phyloP scores from a whole-genome alignment of 2,888 invertebrate species.

The Pinctada fucata region DNA sequence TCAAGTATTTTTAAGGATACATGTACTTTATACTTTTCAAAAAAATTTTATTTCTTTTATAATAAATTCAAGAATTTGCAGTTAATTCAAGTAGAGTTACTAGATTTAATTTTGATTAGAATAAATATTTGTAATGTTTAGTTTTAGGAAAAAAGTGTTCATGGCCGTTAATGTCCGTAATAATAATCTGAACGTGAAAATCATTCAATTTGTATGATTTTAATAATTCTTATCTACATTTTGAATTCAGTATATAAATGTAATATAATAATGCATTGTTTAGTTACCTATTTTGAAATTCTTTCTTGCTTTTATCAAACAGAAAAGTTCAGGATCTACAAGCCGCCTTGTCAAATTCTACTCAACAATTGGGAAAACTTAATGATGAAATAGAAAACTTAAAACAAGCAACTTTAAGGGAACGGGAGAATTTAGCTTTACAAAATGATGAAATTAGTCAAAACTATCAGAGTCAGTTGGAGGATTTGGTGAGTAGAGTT shows the following conservation, averaged over 20 bases:
- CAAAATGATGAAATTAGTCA: slow-evolving; percentile 62
- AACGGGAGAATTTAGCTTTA: slow-evolving; percentile 60
- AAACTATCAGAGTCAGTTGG: slow-evolving; percentile 54
- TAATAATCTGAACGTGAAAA: too few species aligned
- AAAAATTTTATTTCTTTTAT: too few species aligned
- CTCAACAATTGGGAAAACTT: slow-evolving; percentile 73
- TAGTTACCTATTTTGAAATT: not conserved
- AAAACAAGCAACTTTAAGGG: slow-evolving; percentile 61
- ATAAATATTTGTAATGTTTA: too few species aligned
- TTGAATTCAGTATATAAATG: not conserved
- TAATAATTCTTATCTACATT: too few species aligned
- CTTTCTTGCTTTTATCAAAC: slow-evolving; percentile 9
- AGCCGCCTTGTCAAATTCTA: slow-evolving; percentile 74
- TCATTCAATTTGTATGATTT: too few species aligned
- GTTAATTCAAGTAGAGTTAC: too few species aligned
- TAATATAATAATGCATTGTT: not conserved
- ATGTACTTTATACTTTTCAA: too few species aligned
- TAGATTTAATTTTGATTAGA: too few species aligned
- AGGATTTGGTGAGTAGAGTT: slow-evolving; percentile 62
- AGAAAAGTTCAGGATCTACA: slow-evolving; percentile 76
- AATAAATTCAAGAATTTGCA: too few species aligned
- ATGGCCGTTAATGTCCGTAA: too few species aligned
- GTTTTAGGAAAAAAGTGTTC: too few species aligned
- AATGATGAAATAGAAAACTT: slow-evolving; percentile 62
- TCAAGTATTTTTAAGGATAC: too few species aligned